phyloP scores from a whole-genome alignment of 2,888 invertebrate genomes.

The Nasonovia ribisnigri region DNA sequence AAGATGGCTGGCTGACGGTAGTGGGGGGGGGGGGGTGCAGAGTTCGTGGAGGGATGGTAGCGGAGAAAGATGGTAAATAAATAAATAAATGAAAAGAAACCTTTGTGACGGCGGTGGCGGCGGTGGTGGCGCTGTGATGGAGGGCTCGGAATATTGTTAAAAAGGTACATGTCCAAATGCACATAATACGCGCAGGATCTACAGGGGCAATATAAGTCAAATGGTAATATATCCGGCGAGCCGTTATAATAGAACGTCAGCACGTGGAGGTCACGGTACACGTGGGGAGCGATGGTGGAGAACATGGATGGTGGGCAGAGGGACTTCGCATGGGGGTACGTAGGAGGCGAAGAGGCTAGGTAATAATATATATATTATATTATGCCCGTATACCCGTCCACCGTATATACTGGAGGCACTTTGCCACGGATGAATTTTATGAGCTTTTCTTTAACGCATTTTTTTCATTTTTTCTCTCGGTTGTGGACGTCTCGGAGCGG shows the following conservation, averaged over 20 bases:
- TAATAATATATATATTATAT: constrained; percentile 11
- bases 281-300: background rate
- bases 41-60: background rate
- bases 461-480: background rate
- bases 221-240: constrained; percentile 37
- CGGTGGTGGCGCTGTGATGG: background rate
- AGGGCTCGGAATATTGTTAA: constrained; percentile 5
- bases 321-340: background rate
- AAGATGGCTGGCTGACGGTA: background rate
- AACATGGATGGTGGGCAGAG: background rate
- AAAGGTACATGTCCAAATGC: constrained; percentile 33
- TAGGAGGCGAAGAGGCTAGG: background rate
- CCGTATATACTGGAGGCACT: background rate
- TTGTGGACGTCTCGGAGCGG: background rate
- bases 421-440: constrained; percentile 43
- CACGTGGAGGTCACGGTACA: background rate
- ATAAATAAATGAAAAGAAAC: background rate
- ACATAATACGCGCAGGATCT: constrained; percentile 38
- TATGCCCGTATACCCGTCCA: background rate
- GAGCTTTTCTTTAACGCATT: background rate
- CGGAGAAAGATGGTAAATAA: background rate
- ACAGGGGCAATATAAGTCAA: constrained; percentile 45
- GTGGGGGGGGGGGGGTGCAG: no score
- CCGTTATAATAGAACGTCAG: constrained; percentile 43
- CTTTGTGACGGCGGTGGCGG: background rate